Evolutionary conservation across 2,888 invertebrate genomes (phyloP), one percentile per base, ranked within the genome.

Genomic region (Adelognathus sp.): DNA sequence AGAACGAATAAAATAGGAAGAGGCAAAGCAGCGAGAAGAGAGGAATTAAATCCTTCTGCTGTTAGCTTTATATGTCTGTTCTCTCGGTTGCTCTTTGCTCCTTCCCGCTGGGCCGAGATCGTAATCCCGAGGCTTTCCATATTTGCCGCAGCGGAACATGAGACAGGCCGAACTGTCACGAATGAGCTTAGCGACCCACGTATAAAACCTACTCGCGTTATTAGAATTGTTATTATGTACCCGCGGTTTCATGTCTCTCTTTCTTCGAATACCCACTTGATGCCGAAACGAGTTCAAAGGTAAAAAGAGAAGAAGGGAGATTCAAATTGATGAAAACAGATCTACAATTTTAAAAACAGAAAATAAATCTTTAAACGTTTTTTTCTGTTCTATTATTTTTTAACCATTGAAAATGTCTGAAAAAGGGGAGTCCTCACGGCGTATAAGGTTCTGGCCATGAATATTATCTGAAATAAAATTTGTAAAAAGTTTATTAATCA

Each of bases 121-220:
- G 76, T 82, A 81, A 84, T 83, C 84, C n/a, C 79, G 66, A 74
- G 67, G 36, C 56, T 77, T 76, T 76, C 80, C 80, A 82, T 82
- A 83, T 82, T 56, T 76, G 76, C 76, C 79, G 61, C 63, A 44
- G 36, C 21, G 36, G 41, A 39, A 64, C 58, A 58, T 27, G 64
- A 73, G 73, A 73, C n/a, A n/a, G n/a, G 56, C 46, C 33, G 31
- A 66, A 58, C 36, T 36, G 64, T 73, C 64, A 72, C 36, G 46
- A n/a, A n/a, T n/a, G 46, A 58, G 27, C 64, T 73, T 73, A 58
- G 64, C 73, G 73, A 73, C 58, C 73, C 73, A 73, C 73, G 73
- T 66, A 56, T 11, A n/a, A n/a, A n/a, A n/a, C n/a, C n/a, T n/a
- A 36, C 52, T 54, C 39, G 18, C 36, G 44, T 63, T 63, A 54